Base-by-base conservation (phyloP, 2,797 vertebrate genomes). In the Coregonus suidteri region DNA sequence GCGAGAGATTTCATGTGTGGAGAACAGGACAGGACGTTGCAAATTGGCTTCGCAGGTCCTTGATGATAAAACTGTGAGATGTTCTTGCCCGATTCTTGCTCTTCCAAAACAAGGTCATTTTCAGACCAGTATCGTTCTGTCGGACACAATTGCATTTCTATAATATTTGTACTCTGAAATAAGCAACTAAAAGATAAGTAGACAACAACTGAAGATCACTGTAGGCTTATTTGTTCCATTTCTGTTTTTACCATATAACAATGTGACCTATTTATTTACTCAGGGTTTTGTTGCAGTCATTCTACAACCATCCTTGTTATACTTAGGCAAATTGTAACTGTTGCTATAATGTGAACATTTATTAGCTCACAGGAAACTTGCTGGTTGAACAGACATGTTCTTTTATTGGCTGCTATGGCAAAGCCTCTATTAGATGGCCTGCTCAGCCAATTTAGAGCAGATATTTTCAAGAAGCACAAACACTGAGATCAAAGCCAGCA, bases 401-500 rank as follows among this genome's bases (percentile, higher is more conserved):
- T 47, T 47, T 47, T 47, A 47, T 34, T 47, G 41, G 9, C 9
- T 47, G 41, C 41, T 47, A 47, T 47, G 41, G 51, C 67, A 54
- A 69, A 71, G 31, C 30, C 76, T 64, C 76, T 4, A 11, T 41
- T 66, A 47, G 62, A 72, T 51, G 15, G 66, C 34, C 31, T 65
- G 41, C 70, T 77, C 34, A 37, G 41, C 41, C 41, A 47, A 47
- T 47, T 47, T 47, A 47, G 9, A 47, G 41, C 41, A 47, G 9
- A 47, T 47, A 47, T 47, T 47, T 47, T 47, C 11, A 47, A 47
- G 75, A 85, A 82, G 82, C 74, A 81, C 72, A 70, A 79, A 66
- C 35, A 37, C 70, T 47, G 41, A 82, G 84, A 84, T 87, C 84
- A 87, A 84, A 82, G 82, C 64, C 71, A 59, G 79, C 31, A 51